Conservation (phyloP, 2,113 vertebrate species). For the Sinocyclocheilus anshuiensis region DNA sequence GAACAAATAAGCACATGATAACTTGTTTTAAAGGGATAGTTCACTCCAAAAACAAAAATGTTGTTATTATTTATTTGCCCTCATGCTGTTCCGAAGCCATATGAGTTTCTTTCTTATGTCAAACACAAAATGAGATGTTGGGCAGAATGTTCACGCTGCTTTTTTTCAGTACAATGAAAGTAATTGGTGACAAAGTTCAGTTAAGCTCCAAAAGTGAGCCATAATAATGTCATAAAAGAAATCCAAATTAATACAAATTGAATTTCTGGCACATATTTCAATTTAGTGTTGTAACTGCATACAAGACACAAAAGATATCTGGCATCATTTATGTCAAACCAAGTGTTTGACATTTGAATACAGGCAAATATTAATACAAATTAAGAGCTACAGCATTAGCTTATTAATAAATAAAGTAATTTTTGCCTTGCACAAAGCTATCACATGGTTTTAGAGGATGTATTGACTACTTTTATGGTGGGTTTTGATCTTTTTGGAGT, state of each 20-base stretch:
- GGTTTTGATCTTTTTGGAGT: neutral
- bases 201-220: no score
- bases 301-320: no score
- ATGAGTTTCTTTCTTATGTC: neutral
- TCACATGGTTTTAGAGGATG: neutral
- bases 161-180: no score
- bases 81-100: neutral
- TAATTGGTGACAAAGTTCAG: no score
- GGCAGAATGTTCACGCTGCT: no score
- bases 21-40: slow-evolving; percentile 2
- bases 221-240: no score
- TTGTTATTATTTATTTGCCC: neutral
- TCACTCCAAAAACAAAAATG: neutral
- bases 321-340: neutral
- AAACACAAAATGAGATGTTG: neutral
- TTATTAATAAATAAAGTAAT: neutral
- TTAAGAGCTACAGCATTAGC: neutral
- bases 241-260: no score
- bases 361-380: neutral
- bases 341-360: neutral
- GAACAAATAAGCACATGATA: slow-evolving; percentile 29
- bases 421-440: neutral
- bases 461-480: no score
- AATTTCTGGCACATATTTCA: no score
- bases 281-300: no score